Evolutionary conservation across 2,113 vertebrate genomes (phyloP), one percentile per base, ranked within the genome.

Genomic region (Gymnogyps californianus): DNA sequence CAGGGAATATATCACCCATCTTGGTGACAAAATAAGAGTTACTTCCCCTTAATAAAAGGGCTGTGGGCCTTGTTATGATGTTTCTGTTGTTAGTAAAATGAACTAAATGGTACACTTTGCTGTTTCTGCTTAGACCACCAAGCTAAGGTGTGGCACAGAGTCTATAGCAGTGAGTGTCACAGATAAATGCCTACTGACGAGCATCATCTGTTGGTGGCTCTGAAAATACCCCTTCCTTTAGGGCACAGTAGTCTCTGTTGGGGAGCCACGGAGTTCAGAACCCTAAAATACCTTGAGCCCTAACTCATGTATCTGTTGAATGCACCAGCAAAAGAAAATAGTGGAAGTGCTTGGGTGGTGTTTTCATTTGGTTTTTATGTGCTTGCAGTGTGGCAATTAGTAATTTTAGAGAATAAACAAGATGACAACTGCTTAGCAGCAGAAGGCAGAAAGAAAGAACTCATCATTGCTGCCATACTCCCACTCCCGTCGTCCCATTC

Each of bases 351-450:
- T 95, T 93, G 64, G 34, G 52, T 78, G 52, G 82, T 91, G 72
- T 91, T 97, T 96, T 88, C 67, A 66, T 90, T 93, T 97, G 75
- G 79, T n/a, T 95, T 92, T 94, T 91, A 92, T 94, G 87, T 87
- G 91, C 83, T 62, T 96, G 59, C 54, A 92, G 26, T 59, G 59
- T 86, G 77, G 57, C 89, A 95, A 91, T 96, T 95, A 96, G 96
- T 95, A 97, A 93, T 97, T 93, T 96, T 83, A 77, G 54, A 77
- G 80, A 96, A 93, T 95, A 94, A 97, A 97, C 94, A 96, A 95
- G 87, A 67, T 89, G 61, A 93, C 96, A 94, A 90, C 69, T 89
- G 51, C 93, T 93, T 94, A 89, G 69, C 47, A 79, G 87, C 57
- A 89, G 87, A 95, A 93, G 55, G 92, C 17, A 93, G 83, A 76